Evolutionary conservation across 2,113 vertebrate species (phyloP).

Genomic region (Brevimyrus niger): DNA sequence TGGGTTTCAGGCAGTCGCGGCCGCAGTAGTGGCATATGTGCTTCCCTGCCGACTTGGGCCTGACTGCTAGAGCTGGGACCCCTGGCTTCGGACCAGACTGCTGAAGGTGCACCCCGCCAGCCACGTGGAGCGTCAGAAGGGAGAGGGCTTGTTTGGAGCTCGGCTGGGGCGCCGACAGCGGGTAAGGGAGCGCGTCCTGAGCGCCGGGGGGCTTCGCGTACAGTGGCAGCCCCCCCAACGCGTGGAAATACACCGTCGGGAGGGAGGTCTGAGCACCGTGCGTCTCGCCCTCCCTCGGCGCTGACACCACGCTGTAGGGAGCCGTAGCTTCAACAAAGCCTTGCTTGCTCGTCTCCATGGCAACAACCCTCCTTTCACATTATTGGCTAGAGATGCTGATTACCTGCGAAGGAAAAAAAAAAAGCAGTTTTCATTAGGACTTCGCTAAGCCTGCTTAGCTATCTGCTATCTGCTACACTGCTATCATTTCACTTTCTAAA

Average conservation of each 20-base stretch:
- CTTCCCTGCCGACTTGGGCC: slow-evolving; percentile 69
- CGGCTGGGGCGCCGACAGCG: slow-evolving; percentile 49
- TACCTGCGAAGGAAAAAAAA: slow-evolving; percentile 62
- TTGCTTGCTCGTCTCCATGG: slow-evolving; percentile 69
- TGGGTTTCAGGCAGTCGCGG: slow-evolving; percentile 92
- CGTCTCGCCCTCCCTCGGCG: slow-evolving; percentile 51
- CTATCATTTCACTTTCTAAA: slow-evolving; percentile 29
- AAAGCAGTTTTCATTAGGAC: slow-evolving; percentile 50
- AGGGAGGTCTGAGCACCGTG: slow-evolving; percentile 50
- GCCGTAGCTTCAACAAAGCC: slow-evolving; percentile 48
- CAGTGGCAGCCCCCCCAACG: slow-evolving; percentile 62
- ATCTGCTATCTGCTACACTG: too few relatives aligned
- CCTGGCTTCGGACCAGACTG: slow-evolving; percentile 32
- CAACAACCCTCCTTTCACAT: slow-evolving; percentile 59
- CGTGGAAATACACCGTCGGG: slow-evolving; percentile 71
- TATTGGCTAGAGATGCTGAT: slow-evolving; percentile 50
- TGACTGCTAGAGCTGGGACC: slow-evolving; percentile 39
- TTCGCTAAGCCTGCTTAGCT: slow-evolving; percentile 24
- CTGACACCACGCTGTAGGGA: slow-evolving; percentile 44
- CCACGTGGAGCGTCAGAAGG: slow-evolving; percentile 70
- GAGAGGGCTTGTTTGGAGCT: slow-evolving; percentile 58
- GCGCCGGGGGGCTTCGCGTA: slow-evolving; percentile 50
- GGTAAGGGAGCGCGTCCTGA: slow-evolving; percentile 43
- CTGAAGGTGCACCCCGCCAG: slow-evolving; percentile 63
- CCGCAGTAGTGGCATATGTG: slow-evolving; percentile 84